phyloP scores from a whole-genome alignment of 2,888 invertebrate genomes.

The Hirtodrosophila histrioides region DNA sequence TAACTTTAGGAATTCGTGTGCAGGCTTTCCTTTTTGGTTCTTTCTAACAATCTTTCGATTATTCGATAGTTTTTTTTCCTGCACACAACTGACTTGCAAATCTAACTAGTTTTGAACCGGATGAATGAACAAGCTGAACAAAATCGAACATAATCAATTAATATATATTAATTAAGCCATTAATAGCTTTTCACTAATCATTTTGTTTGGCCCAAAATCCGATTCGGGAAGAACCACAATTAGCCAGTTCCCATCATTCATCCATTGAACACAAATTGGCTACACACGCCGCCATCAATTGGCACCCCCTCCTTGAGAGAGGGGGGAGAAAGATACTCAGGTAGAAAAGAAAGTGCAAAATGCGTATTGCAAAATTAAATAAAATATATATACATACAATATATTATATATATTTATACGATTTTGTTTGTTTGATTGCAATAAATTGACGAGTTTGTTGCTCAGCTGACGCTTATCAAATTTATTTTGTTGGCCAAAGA shows the following conservation, averaged over 20 bases:
- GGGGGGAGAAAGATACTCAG: no score
- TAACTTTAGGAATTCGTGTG: no score
- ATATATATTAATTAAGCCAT: conserved; percentile 67
- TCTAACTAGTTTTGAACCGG: no score
- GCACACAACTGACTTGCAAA: no score
- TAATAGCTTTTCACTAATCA: conserved; percentile 77
- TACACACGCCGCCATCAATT: conserved; percentile 53
- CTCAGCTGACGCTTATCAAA: conserved; percentile 22
- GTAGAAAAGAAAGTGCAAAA: conserved; percentile 40
- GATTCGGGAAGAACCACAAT: background rate
- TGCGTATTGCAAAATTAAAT: conserved; percentile 16
- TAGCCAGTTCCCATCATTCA: no score
- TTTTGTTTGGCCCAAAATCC: conserved; percentile 67
- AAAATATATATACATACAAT: background rate
- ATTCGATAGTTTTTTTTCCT: no score
- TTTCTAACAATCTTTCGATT: no score
- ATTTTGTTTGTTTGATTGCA: background rate
- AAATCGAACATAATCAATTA: conserved; percentile 62
- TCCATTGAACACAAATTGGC: conserved; percentile 47
- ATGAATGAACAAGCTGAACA: background rate
- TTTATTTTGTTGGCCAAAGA: conserved; percentile 14
- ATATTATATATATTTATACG: background rate
- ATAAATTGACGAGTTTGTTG: conserved; percentile 15
- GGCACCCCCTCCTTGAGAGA: no score
- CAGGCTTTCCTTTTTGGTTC: no score